Evolutionary conservation across 2,113 vertebrate species (phyloP).

Genomic region (Pterocles orientalis): DNA sequence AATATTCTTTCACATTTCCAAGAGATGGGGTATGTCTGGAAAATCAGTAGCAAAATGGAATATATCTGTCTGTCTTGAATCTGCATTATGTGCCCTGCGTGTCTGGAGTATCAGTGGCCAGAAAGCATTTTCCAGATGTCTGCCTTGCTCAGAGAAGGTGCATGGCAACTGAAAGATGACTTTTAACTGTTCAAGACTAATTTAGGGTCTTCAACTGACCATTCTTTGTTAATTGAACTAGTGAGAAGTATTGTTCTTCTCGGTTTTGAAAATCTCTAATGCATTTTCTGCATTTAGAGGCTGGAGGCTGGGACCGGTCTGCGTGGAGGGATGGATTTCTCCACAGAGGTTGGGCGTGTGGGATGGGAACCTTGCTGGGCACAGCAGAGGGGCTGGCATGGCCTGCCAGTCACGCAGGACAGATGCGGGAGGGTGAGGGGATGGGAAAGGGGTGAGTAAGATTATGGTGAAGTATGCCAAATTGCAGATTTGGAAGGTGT

Average conservation of each 20-base stretch:
- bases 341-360: rapidly evolving
- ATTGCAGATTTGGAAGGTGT: background rate
- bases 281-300: background rate
- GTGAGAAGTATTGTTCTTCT: background rate
- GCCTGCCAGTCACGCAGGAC: rapidly evolving
- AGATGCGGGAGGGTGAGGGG: background rate
- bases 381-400: background rate
- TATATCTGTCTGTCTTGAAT: background rate
- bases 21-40: background rate
- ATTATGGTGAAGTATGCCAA: background rate
- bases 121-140: background rate
- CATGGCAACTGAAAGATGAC: background rate
- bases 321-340: rapidly evolving
- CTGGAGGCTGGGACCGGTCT: background rate
- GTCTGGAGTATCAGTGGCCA: background rate
- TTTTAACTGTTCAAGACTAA: background rate
- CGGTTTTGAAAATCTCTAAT: background rate
- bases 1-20: background rate
- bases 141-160: rapidly evolving
- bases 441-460: background rate
- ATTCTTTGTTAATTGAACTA: background rate
- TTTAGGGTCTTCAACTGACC: background rate
- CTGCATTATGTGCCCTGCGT: background rate
- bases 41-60: background rate
- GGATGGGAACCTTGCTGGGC: background rate